phyloP scores from a whole-genome alignment of 2,888 invertebrate genomes.

The Ophioninae sp. region DNA sequence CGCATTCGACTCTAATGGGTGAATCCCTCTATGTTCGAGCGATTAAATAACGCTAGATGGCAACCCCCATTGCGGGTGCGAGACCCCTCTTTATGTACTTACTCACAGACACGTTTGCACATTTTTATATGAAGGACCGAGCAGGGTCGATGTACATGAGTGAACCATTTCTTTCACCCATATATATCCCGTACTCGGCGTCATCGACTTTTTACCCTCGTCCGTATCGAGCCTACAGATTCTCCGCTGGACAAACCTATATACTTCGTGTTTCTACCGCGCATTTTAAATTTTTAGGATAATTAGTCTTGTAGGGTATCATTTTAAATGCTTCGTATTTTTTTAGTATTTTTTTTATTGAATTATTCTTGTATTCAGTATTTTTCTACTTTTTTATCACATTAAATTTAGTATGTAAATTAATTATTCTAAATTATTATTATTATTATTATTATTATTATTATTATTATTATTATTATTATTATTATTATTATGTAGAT shows the following conservation, averaged over 20 bases:
- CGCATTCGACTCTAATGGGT: conserved; percentile 45
- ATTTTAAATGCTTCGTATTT: too few relatives aligned
- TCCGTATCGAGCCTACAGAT: background rate
- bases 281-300: background rate
- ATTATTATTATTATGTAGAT: too few relatives aligned
- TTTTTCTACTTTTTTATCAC: too few relatives aligned
- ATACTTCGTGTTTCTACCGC: background rate
- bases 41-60: conserved; percentile 41
- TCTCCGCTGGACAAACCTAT: conserved; percentile 24
- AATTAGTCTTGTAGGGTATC: too few relatives aligned
- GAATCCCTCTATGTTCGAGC: conserved; percentile 27
- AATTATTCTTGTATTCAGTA: too few relatives aligned
- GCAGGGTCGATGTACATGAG: conserved; percentile 10
- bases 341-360: too few relatives aligned
- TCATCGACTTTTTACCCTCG: conserved; percentile 26
- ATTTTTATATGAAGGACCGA: conserved; percentile 9
- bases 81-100: conserved; percentile 20
- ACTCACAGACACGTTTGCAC: conserved; percentile 2
- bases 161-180: conserved; percentile 21
- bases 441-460: too few relatives aligned
- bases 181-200: conserved; percentile 14
- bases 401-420: too few relatives aligned
- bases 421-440: too few relatives aligned
- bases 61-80: conserved; percentile 31
- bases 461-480: too few relatives aligned